Evolutionary conservation across 2,797 vertebrate species (phyloP).

Genomic region (Pagetopsis macropterus): DNA sequence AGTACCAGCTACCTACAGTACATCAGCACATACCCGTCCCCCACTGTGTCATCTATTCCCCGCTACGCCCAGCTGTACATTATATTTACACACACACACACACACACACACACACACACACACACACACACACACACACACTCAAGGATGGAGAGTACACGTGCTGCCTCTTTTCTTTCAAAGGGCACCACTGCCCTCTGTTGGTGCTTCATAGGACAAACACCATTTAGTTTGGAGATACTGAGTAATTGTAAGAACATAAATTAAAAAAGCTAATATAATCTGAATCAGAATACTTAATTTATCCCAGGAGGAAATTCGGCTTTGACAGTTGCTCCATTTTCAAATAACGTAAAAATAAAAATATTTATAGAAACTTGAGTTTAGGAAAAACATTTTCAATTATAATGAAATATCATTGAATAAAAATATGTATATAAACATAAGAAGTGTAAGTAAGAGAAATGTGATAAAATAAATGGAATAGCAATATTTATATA

Average conservation of each 20-base stretch:
- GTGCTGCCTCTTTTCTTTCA: neutral
- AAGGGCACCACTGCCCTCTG: conserved; percentile 65
- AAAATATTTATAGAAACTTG: too few relatives aligned
- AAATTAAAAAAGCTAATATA: neutral
- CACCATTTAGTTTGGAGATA: neutral
- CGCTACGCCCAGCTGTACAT: conserved; percentile 6
- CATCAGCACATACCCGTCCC: conserved; percentile 23
- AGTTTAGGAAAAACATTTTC: too few relatives aligned
- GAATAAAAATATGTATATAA: too few relatives aligned
- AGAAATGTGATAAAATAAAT: too few relatives aligned
- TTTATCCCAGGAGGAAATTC: too few relatives aligned
- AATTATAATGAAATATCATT: too few relatives aligned
- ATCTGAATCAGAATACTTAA: too few relatives aligned
- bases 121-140: neutral
- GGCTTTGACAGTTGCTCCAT: too few relatives aligned
- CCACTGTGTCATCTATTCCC: conserved; percentile 18
- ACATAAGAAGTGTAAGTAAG: too few relatives aligned
- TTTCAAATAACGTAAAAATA: too few relatives aligned
- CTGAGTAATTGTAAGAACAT: neutral
- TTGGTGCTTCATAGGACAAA: conserved; percentile 37
- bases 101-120: too few relatives aligned
- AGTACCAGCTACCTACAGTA: conserved; percentile 37
- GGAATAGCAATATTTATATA: too few relatives aligned
- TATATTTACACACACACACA: neutral
- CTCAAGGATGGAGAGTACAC: neutral